Percentiles rank a stretch among this genome's conserved stretches.
Evolutionary conservation across 2,888 invertebrate genomes (phyloP).

Genomic region (Agriopis aurantiaria): DNA sequence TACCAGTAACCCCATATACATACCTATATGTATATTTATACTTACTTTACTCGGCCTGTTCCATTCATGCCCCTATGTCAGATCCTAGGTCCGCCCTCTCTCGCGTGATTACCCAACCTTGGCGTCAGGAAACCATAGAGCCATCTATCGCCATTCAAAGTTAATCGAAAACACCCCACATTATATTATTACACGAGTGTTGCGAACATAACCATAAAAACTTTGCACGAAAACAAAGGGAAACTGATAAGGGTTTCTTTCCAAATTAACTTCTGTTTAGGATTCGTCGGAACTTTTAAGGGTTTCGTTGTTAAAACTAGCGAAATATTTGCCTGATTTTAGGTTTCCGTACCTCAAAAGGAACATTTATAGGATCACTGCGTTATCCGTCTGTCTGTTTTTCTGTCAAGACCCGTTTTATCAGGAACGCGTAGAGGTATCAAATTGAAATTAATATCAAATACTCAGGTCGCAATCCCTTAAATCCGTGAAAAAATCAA

Average conservation of each 20-base stretch:
- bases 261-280: constrained; percentile 16
- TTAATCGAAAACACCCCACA: constrained; percentile 70
- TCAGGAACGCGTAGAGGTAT: no score
- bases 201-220: constrained; percentile 54
- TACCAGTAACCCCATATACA: no score
- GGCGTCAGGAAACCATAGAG: constrained; percentile 54
- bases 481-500: no score
- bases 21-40: no score
- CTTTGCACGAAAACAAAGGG: constrained; percentile 48
- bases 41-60: no score
- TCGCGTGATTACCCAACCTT: constrained; percentile 75
- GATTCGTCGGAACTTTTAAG: not conserved
- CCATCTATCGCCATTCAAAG: constrained; percentile 74
- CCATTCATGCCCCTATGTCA: not conserved
- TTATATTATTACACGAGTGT: constrained; percentile 60
- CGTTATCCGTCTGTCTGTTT: no score
- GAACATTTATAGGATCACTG: no score
- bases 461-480: no score
- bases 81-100: constrained; percentile 14
- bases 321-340: no score
- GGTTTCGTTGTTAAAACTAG: not conserved
- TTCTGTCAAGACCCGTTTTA: no score
- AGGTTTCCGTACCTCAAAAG: no score
- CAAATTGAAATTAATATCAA: no score
- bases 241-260: constrained; percentile 41